Evolutionary conservation across 1,140 invertebrate genomes (phyloP).

Genomic region (Drosophila ohnishii): DNA sequence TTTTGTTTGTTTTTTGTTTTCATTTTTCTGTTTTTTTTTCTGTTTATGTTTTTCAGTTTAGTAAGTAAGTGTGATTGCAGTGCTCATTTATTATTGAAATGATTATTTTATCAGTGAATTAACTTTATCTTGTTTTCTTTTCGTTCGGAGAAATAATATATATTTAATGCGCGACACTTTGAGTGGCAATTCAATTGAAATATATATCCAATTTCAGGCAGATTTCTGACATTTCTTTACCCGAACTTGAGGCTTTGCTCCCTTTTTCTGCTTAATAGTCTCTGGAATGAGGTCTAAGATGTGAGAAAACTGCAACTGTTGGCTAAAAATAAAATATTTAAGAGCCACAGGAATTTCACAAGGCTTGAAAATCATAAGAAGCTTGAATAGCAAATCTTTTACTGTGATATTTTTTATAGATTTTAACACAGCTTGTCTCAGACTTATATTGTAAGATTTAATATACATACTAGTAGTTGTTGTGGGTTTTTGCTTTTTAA

Average conservation of each 20-base stretch:
- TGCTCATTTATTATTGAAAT: slow-evolving; percentile 18
- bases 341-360: not conserved
- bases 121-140: slow-evolving; percentile 9
- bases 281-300: not conserved
- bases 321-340: not conserved
- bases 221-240: not conserved
- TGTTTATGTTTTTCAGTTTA: not conserved
- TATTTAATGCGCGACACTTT: not conserved
- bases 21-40: slow-evolving; percentile 7
- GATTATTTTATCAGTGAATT: slow-evolving; percentile 13
- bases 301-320: not conserved
- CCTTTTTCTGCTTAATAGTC: not conserved
- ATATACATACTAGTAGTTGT: not conserved
- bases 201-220: not conserved
- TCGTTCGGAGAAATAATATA: not conserved
- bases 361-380: not conserved
- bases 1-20: slow-evolving; percentile 31
- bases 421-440: no score
- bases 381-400: not conserved
- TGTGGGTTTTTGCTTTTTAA: not conserved
- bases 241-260: not conserved
- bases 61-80: slow-evolving; percentile 9
- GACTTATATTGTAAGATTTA: not conserved
- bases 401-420: not conserved
- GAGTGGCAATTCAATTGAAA: slow-evolving; percentile 8